Base-by-base conservation (phyloP, 2,797 vertebrate species). In the Labroides dimidiatus region DNA sequence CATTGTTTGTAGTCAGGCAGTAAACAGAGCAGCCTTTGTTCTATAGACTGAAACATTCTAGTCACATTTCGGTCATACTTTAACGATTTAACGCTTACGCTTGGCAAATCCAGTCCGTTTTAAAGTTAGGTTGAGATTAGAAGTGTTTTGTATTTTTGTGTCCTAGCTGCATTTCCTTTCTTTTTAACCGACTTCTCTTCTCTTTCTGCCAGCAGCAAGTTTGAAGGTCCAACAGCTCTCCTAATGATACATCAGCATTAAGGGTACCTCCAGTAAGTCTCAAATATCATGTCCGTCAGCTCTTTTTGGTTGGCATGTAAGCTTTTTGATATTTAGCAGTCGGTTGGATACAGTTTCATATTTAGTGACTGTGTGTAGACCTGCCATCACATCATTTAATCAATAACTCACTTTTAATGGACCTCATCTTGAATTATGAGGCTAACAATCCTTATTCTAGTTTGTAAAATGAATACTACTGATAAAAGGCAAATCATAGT, bases 191-290 rank as follows among this genome's bases (percentile, higher is more conserved):
- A 55, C 17, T 69, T 20, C 21, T 59, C 27, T 62, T 49, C 77
- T 74, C 42, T 19, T 56, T 80, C 82, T 81, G 39, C 42, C 82
- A 90, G 87, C 72, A 71, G 61, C 48, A 69, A 37, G 63, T 79
- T 76, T 82, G 74, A 90, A 72, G 67, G 41, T 81, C 65, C 64
- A 80, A 60, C 77, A 77, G 19, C 78, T 76, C 78, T 86, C 84
- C 91, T 76, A 27, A 93, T 93, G 93, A 85, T 88, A 82, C 81
- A 90, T 48, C 81, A 77, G 70, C 81, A 80, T 62, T 93, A 78
- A 91, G 75, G 36, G 20, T 61, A 69, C 72, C 80, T 81, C 37
- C 64, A 84, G 92, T 93, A 82, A 91, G 91, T 92, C 82, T 69
- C 21, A 36, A 23, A 30, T 65, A 4, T 1, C 57, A 27, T 30